phyloP scores from a whole-genome alignment of 2,888 invertebrate species.

The Phoronis australis region DNA sequence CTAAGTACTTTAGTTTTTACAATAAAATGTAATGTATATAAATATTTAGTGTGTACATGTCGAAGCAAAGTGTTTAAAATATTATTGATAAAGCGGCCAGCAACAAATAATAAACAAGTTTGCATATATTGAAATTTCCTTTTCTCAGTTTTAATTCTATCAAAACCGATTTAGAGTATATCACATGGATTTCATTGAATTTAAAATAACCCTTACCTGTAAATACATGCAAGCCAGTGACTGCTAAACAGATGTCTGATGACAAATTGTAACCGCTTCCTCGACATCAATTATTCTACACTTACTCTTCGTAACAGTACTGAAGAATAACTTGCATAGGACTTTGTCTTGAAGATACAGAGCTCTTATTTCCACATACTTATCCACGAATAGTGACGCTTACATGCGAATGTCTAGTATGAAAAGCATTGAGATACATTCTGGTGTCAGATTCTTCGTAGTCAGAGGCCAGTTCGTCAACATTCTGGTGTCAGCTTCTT shows the following conservation, averaged over 20 bases:
- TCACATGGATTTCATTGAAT: too few species aligned
- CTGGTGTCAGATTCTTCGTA: slow-evolving; percentile 8
- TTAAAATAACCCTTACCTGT: too few species aligned
- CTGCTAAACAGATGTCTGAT: neutral
- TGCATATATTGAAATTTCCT: too few species aligned
- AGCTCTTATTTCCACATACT: slow-evolving; percentile 1
- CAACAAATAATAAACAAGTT: too few species aligned
- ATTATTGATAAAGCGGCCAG: too few species aligned
- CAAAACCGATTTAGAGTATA: too few species aligned
- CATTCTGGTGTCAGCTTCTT: slow-evolving; percentile 6
- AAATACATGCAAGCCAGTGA: slow-evolving; percentile 4
- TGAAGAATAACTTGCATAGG: neutral
- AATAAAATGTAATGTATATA: too few species aligned
- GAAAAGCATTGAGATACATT: slow-evolving; percentile 3
- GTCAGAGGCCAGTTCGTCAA: neutral
- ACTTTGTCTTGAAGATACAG: neutral
- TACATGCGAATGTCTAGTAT: slow-evolving; percentile 1
- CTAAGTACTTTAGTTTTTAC: too few species aligned
- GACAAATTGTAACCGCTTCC: neutral
- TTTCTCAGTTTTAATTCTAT: too few species aligned
- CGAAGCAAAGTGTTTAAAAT: too few species aligned
- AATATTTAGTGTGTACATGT: too few species aligned
- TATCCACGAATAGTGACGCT: slow-evolving; percentile 1
- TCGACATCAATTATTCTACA: slow-evolving; percentile 1
- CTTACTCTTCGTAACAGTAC: neutral